Percentiles rank a stretch among this genome's conserved stretches.
Evolutionary conservation across 2,113 vertebrate genomes (phyloP).

Genomic region (cattle (Bos taurus)): ARS-UCD2.0 NC_037346.1:9724501-9725000

Average conservation of each 20-base stretch:
- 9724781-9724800: background rate
- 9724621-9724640: constrained; percentile 32
- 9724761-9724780: background rate
- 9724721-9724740: background rate
- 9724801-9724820: background rate
- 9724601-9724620: constrained; percentile 40
- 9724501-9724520: constrained; percentile 55
- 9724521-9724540: constrained; percentile 47
- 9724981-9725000: background rate
- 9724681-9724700: background rate
- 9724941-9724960: background rate
- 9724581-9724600: constrained; percentile 35
- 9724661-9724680: background rate
- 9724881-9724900: background rate
- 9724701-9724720: background rate
- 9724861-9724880: background rate
- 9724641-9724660: constrained; percentile 18
- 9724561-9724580: constrained; percentile 45
- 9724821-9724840: background rate
- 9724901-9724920: background rate
- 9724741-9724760: background rate
- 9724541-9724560: constrained; percentile 58
- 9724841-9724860: constrained; percentile 18
- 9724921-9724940: background rate
- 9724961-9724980: background rate